These are phyloP conservation scores for Struthio camelus DNA, from an alignment of 2,113 vertebrate genomes.

Conservation along the genomic window DNA sequence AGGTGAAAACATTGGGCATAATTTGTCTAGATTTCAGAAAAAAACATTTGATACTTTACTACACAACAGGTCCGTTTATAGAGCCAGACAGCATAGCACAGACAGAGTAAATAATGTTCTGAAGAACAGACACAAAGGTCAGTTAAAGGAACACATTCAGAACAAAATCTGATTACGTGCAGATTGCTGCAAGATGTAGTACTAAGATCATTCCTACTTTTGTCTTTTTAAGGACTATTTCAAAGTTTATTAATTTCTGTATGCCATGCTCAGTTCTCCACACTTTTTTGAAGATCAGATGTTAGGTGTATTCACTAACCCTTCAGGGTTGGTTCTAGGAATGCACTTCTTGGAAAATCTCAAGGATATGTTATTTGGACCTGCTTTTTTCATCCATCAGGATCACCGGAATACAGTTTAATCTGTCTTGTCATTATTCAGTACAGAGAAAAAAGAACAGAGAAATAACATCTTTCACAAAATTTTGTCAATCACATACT, in stretches of 20 bases:
- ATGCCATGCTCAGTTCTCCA: background rate
- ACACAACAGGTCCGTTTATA: conserved; percentile 27
- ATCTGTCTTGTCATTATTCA: background rate
- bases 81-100: conserved; percentile 10
- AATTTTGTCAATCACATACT: rapidly evolving
- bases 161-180: background rate
- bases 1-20: conserved; percentile 38
- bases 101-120: conserved; percentile 8
- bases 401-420: background rate
- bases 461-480: background rate
- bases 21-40: conserved; percentile 57
- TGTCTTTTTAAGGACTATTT: background rate
- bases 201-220: background rate
- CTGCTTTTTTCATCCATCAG: rapidly evolving
- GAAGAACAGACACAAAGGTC: conserved; percentile 25
- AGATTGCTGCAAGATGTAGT: background rate
- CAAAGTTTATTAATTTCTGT: background rate
- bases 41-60: background rate
- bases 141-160: background rate
- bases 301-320: background rate
- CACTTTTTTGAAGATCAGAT: background rate
- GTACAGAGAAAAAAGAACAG: background rate
- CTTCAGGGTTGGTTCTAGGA: background rate
- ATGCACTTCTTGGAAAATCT: background rate
- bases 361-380: background rate